phyloP scores from a whole-genome alignment of 2,888 invertebrate genomes.

The Aethes cnicana region DNA sequence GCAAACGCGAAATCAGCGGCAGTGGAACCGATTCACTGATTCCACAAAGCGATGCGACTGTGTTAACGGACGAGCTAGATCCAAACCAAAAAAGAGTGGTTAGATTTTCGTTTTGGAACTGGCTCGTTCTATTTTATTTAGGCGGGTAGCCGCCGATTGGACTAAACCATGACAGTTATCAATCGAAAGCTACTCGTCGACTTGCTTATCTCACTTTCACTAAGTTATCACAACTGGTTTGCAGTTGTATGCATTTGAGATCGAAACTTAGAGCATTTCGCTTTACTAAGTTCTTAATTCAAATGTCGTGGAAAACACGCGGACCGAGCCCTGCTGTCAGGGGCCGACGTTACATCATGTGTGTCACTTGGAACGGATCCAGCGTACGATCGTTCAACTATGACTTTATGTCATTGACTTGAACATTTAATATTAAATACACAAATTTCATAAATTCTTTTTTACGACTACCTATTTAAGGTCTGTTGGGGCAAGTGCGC shows the following conservation, averaged over 20 bases:
- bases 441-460: too few species aligned
- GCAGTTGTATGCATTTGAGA: slow-evolving; percentile 12
- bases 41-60: slow-evolving; percentile 50
- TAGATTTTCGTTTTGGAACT: not conserved
- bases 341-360: slow-evolving; percentile 10
- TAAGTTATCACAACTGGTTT: slow-evolving; percentile 29
- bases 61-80: slow-evolving; percentile 30
- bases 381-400: slow-evolving; percentile 8
- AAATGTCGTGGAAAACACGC: not conserved
- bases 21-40: slow-evolving; percentile 57
- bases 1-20: slow-evolving; percentile 54
- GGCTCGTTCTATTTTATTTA: not conserved
- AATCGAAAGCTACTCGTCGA: slow-evolving; percentile 37
- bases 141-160: not conserved
- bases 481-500: too few species aligned
- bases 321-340: not conserved
- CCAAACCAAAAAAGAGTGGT: not conserved
- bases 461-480: too few species aligned
- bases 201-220: slow-evolving; percentile 37
- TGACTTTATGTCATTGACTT: slow-evolving; percentile 15
- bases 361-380: slow-evolving; percentile 14
- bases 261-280: not conserved
- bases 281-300: not conserved
- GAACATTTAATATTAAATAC: too few species aligned
- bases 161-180: slow-evolving; percentile 36